Base-by-base conservation (phyloP, 2,888 invertebrate genomes). In the Epirrhoe tristata region DNA sequence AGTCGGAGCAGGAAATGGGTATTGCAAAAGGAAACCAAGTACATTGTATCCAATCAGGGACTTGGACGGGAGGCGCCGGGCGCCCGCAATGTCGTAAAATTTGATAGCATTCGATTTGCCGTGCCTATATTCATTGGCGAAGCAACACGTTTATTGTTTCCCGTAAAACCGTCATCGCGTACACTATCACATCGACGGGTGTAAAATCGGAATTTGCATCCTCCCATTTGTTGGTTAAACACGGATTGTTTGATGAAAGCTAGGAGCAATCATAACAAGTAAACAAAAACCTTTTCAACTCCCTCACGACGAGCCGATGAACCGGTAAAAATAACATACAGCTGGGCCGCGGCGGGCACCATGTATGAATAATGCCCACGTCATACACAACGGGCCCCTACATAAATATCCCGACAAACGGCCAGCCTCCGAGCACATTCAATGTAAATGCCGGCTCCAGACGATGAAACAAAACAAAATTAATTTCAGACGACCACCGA, bases 401-500 rank as follows among this genome's bases (percentile, higher is more conserved):
- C 91, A 93, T 93, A 93, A 93, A 93, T 93, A 93, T 91, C 90
- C 79, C 82, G 80, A 86, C 84, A 84, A 89, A 84, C 87, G 84
- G 83, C 87, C 89, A 87, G 91, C 90, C 91, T 88, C 90, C 89
- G 84, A 88, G 86, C 88, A 89, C 90, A 93, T 93, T 93, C 90
- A 93, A 93, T 93, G 93, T 93, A 91, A 93, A 93, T 93, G 89
- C 87, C 83, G 87, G 84, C 87, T 86, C 87, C 91, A 91, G 91
- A 93, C 91, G 89, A 82, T 86, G 86, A 93, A 93, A 93, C 93
- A 93, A 93, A 93, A 93, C 89, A 74, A 93, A 93, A 93, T 93
- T 93, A 93, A 93, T 93, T 92, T 93, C 86, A 86, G 87, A 91
- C 87, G 85, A 86, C 85, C 86, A 85, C 89, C 86, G 90, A 89